A percentile compares a stretch with the other conserved stretches of the same genome.
These are phyloP conservation scores for Telmatochromis brachygnathus DNA, from an alignment of 2,113 vertebrate species.

Conservation along the genomic window DNA sequence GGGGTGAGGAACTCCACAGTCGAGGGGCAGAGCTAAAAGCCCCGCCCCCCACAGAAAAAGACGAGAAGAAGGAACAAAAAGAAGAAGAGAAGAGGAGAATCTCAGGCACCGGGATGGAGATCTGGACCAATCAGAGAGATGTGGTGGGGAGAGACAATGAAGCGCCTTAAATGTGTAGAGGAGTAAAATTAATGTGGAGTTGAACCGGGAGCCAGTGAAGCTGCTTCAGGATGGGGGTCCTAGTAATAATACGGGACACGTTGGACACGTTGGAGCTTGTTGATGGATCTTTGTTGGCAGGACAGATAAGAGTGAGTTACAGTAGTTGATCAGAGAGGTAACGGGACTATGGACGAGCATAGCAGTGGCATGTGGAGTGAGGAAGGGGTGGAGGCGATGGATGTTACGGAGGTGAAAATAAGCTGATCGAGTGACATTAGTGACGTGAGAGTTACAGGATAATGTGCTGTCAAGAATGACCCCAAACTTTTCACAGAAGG, in stretches of 20 bases:
- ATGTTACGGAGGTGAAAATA: fast-evolving
- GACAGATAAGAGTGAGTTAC: background rate
- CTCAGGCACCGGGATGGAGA: background rate
- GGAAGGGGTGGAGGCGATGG: background rate
- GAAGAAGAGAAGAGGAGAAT: background rate
- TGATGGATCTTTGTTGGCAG: fast-evolving
- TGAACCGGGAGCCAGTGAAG: background rate
- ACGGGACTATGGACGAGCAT: background rate
- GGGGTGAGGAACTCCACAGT: background rate
- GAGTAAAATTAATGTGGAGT: background rate
- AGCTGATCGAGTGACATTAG: fast-evolving
- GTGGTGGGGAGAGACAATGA: fast-evolving
- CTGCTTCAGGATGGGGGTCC: background rate
- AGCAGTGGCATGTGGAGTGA: background rate
- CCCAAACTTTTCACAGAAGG: background rate
- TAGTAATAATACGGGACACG: fast-evolving
- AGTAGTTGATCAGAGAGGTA: background rate
- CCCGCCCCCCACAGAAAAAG: background rate
- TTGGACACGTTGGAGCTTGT: background rate
- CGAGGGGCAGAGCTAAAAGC: background rate
- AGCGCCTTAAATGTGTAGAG: background rate
- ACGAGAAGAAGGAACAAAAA: background rate
- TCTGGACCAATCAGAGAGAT: background rate
- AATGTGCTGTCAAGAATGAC: background rate
- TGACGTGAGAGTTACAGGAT: background rate